Evolutionary conservation across 2,888 invertebrate species (phyloP).

Genomic region (Caenorhabditis zanzibari): DNA sequence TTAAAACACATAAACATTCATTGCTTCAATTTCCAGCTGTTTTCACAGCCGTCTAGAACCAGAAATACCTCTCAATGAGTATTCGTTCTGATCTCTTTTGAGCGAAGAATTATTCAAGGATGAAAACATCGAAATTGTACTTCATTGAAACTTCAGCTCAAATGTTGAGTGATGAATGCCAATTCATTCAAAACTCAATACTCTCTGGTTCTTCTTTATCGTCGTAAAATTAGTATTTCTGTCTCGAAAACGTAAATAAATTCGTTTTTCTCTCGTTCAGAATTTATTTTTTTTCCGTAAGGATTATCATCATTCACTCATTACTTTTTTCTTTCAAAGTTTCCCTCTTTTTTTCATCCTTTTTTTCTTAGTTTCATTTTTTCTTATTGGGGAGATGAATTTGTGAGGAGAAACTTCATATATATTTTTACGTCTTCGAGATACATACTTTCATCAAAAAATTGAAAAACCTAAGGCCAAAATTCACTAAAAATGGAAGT

Average conservation of each 20-base stretch:
- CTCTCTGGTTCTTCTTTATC: background rate
- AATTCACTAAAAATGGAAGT: background rate
- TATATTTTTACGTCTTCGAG: slow-evolving; percentile 9
- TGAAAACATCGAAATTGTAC: background rate
- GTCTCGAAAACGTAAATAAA: slow-evolving; percentile 30
- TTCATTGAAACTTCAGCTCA: background rate
- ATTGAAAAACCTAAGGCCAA: slow-evolving; percentile 1
- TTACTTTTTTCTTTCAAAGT: background rate
- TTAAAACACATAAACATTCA: too few species aligned
- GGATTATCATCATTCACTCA: slow-evolving; percentile 15
- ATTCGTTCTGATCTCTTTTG: background rate
- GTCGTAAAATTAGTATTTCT: slow-evolving; percentile 42
- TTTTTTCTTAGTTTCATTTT: background rate
- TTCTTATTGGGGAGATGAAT: slow-evolving; percentile 14
- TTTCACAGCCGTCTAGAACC: too few species aligned
- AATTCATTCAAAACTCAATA: slow-evolving; percentile 39
- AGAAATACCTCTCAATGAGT: too few species aligned
- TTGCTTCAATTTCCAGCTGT: too few species aligned
- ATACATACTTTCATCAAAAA: background rate
- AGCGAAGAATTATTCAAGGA: background rate
- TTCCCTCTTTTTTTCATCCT: slow-evolving; percentile 1
- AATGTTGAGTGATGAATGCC: slow-evolving; percentile 24
- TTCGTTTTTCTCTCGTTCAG: slow-evolving; percentile 3
- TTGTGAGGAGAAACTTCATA: slow-evolving; percentile 12
- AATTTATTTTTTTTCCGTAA: slow-evolving; percentile 5